Conservation (phyloP, 2,113 vertebrate species). For the Suncus etruscus region DNA sequence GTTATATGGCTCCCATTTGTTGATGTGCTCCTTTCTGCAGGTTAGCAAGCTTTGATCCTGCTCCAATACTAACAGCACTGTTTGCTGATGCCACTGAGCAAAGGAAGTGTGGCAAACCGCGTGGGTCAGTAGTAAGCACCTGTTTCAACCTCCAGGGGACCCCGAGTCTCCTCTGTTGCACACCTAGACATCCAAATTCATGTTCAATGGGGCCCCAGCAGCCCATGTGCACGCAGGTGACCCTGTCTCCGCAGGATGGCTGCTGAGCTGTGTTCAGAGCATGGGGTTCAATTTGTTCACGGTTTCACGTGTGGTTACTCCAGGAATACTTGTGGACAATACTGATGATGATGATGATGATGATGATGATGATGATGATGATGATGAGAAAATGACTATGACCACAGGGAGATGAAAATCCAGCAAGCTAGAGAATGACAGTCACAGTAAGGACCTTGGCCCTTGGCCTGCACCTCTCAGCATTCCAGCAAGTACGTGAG, state of each 20-base stretch:
- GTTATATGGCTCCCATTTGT: slow-evolving; percentile 57
- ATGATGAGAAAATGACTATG: neutral
- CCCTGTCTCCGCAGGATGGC: neutral
- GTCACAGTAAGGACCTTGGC: neutral
- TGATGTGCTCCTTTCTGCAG: slow-evolving; percentile 79
- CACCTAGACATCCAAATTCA: neutral
- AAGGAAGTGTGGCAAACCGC: neutral
- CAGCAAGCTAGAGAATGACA: neutral
- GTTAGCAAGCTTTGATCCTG: slow-evolving; percentile 81
- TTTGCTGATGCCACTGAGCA: slow-evolving; percentile 31
- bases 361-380: neutral
- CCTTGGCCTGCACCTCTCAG: neutral
- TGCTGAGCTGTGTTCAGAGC: neutral
- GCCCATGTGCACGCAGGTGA: neutral
- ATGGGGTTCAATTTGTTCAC: neutral
- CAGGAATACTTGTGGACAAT: neutral
- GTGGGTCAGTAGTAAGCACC: neutral
- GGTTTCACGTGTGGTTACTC: accelerated
- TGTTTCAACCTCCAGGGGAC: neutral
- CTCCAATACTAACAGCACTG: slow-evolving; percentile 81
- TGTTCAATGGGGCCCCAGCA: accelerated
- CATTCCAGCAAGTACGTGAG: neutral
- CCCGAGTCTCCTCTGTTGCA: neutral
- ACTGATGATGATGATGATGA: neutral
- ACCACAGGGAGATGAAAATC: neutral